phyloP scores from a whole-genome alignment of 2,888 invertebrate species.

The Arrhopalites spinosus region DNA sequence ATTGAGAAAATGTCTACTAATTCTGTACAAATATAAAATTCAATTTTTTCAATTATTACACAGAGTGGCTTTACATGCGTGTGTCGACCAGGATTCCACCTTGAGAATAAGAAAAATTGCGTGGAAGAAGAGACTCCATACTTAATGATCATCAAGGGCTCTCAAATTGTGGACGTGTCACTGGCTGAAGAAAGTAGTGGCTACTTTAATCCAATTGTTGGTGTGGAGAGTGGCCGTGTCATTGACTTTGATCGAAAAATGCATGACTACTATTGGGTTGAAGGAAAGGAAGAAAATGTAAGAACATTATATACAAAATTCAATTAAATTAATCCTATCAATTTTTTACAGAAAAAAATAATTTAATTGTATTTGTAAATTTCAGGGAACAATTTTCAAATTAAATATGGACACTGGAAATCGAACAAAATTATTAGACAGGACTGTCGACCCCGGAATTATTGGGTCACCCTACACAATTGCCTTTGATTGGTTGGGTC shows the following conservation, averaged over 20 bases:
- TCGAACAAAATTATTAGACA: constrained; percentile 77
- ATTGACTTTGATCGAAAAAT: constrained; percentile 90
- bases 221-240: constrained; percentile 83
- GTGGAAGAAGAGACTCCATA: constrained; percentile 85
- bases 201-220: constrained; percentile 78
- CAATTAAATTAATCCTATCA: neutral
- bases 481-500: constrained; percentile 95
- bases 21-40: neutral
- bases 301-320: constrained; percentile 42
- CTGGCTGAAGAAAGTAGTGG: constrained; percentile 77
- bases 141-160: constrained; percentile 85
- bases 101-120: constrained; percentile 70
- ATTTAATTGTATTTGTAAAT: neutral
- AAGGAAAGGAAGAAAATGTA: constrained; percentile 69
- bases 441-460: constrained; percentile 72
- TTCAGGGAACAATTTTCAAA: constrained; percentile 79
- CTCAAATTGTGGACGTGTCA: constrained; percentile 78
- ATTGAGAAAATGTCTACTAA: neutral
- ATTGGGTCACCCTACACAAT: constrained; percentile 88
- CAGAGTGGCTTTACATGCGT: constrained; percentile 79
- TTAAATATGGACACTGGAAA: constrained; percentile 86
- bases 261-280: constrained; percentile 85
- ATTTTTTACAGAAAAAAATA: neutral
- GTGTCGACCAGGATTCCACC: constrained; percentile 85
- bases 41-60: neutral